Conservation (phyloP, 2,888 invertebrate genomes). For the Rhingia campestris region DNA sequence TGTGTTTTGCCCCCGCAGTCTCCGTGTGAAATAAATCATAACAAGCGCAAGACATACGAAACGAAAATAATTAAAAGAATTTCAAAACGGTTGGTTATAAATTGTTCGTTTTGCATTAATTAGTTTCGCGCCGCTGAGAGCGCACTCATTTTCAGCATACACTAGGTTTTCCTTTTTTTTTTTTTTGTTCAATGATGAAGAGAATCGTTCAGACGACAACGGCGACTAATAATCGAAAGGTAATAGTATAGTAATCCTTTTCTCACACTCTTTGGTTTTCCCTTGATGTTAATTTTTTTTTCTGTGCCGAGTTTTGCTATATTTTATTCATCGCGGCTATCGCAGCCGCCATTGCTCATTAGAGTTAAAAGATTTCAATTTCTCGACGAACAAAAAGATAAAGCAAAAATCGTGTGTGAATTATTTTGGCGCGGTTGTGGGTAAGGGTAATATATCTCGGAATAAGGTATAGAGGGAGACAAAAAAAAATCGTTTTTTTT, state of each 20-base stretch:
- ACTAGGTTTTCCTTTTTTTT: slow-evolving; percentile 50
- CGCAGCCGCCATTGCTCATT: slow-evolving; percentile 69
- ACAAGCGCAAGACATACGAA: slow-evolving; percentile 29
- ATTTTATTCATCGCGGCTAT: slow-evolving; percentile 5
- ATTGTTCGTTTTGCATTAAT: slow-evolving; percentile 53
- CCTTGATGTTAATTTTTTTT: slow-evolving; percentile 30
- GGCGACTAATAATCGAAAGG: slow-evolving; percentile 71
- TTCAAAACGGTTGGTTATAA: slow-evolving; percentile 29
- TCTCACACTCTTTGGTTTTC: slow-evolving; percentile 45
- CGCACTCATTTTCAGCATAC: slow-evolving; percentile 61
- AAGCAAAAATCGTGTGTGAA: slow-evolving; percentile 54
- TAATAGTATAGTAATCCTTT: slow-evolving; percentile 62
- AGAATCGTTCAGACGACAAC: slow-evolving; percentile 68
- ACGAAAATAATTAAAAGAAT: slow-evolving; percentile 36
- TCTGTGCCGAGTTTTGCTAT: slow-evolving; percentile 23
- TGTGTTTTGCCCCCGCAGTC: slow-evolving; percentile 64
- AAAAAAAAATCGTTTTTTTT: background rate
- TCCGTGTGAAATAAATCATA: slow-evolving; percentile 44
- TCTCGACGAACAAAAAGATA: slow-evolving; percentile 26
- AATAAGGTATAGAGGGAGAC: slow-evolving; percentile 3
- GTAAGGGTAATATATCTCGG: slow-evolving; percentile 37
- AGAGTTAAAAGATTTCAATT: slow-evolving; percentile 39
- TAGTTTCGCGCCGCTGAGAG: slow-evolving; percentile 65
- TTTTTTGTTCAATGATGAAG: slow-evolving; percentile 66
- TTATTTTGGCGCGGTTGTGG: slow-evolving; percentile 70